Base-by-base conservation (phyloP, 2,888 invertebrate genomes). In the Anodontia alba region DNA sequence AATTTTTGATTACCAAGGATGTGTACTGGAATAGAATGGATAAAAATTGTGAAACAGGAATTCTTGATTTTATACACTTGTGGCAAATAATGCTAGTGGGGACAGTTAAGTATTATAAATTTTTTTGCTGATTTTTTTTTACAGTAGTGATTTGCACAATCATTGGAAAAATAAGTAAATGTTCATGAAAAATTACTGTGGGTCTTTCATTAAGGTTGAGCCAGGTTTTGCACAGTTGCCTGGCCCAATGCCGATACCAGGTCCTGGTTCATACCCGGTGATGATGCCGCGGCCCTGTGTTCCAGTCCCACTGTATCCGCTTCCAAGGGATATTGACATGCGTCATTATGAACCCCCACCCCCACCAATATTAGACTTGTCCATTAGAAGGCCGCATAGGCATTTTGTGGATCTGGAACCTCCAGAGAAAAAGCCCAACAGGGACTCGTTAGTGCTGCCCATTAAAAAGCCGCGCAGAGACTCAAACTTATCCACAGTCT, bases 291-390 rank as follows among this genome's bases (percentile, higher is more conserved):
- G 78, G 26, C 75, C 76, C 23, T 74, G 76, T 15, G 33, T 76
- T 26, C 80, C 76, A 23, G 26, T 73, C 29, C 72, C 73, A n/a
- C 62, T 82, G 29, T 78, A 78, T 12, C 69, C 78, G 1, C 57
- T 73, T 42, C 76, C 76, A 2, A 62, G 2, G 62, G 62, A 62
- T 20, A 33, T 33, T 62, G 62, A 54, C 72, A 57, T 33, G 80
- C 75, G n/a, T 42, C 38, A 54, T 73, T 72, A 38, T 68, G 36
- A 42, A 26, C 76, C 33, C 33, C 78, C 29, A 31, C 67, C 15
- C 36, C 70, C 77, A 33, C 81, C 83, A 49, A 76, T 86, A 23
- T 78, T 86, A 75, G 86, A 86, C 42, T 77, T 86, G 46, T 86
- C 86, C 10, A 42, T 86, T 67, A 80, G 78, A 72, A 81, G 79